A percentile compares a stretch with the other conserved stretches of the same genome.
phyloP scores from a whole-genome alignment of 2,113 vertebrate species.

The Chinchilla lanigera region DNA sequence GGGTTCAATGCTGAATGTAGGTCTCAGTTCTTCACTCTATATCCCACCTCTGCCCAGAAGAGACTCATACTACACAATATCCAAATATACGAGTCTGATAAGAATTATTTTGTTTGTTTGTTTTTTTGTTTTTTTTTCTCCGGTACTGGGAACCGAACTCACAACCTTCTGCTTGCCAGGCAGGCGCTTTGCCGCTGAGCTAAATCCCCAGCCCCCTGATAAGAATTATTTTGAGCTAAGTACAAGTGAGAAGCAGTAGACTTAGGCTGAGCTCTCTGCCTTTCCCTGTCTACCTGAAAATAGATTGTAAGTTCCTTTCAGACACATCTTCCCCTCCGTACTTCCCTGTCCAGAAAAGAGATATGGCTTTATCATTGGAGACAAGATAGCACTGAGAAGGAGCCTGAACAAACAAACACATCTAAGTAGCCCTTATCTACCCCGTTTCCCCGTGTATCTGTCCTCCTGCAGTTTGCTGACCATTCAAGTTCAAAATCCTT shows the following conservation, averaged over 20 bases:
- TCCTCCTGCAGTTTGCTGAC: background rate
- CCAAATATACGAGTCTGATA: background rate
- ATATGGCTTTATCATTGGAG: background rate
- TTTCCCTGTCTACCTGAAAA: background rate
- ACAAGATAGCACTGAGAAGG: background rate
- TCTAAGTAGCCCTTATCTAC: background rate
- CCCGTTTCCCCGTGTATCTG: background rate
- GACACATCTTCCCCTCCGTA: background rate
- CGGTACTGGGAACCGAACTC: too few relatives aligned
- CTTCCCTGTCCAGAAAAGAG: background rate
- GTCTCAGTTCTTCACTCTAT: background rate
- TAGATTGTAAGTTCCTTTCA: background rate
- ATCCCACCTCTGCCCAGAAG: background rate
- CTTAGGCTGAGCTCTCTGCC: background rate
- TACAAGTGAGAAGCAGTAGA: background rate
- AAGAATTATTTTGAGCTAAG: constrained; percentile 17
- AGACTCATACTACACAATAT: background rate
- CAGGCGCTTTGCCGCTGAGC: too few relatives aligned
- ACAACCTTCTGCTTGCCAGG: too few relatives aligned
- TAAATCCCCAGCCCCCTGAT: too few relatives aligned
- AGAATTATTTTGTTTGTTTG: constrained; percentile 30
- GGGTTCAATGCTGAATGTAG: background rate
- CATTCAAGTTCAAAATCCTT: background rate
- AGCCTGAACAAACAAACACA: background rate
- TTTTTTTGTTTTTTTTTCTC: too few relatives aligned